Evolutionary conservation across 2,888 invertebrate genomes (phyloP).

Genomic region (Piscicola geometra): DNA sequence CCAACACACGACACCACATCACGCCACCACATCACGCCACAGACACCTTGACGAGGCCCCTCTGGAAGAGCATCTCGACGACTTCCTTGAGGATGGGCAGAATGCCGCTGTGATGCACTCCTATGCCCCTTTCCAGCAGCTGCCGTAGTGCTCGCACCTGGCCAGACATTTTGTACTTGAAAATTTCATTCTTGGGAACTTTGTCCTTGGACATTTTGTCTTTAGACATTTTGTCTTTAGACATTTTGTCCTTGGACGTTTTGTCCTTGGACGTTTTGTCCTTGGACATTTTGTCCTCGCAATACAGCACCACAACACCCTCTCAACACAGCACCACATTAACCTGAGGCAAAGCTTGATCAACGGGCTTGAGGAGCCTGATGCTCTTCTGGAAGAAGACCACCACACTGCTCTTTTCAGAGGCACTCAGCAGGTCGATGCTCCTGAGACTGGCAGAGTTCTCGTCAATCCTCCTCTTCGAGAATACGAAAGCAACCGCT

Average conservation of each 20-base stretch:
- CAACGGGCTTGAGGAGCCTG: conserved; percentile 74
- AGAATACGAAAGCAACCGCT: conserved; percentile 87
- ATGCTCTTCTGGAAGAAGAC: conserved; percentile 81
- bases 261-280: no score
- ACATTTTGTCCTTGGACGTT: no score
- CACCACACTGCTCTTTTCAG: conserved; percentile 68
- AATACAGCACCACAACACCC: neutral
- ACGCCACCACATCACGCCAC: neutral
- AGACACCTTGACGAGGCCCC: conserved; percentile 74
- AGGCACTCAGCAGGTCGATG: conserved; percentile 72
- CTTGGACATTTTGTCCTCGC: no score
- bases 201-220: no score
- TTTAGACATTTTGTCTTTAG: no score
- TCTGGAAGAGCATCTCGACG: conserved; percentile 92
- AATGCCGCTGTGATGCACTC: conserved; percentile 96
- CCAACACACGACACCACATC: no score
- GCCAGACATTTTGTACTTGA: no score
- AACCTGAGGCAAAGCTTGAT: conserved; percentile 80
- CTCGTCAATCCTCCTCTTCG: conserved; percentile 72
- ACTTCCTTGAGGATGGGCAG: conserved; percentile 97
- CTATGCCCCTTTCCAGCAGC: conserved; percentile 76
- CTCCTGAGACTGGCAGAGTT: conserved; percentile 63
- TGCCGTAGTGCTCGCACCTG: conserved; percentile 67
- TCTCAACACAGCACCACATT: neutral
- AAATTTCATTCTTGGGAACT: no score